Evolutionary conservation across 2,113 vertebrate genomes (phyloP), one percentile per base, ranked within the genome.

Genomic region (Nannobrachium achirus): DNA sequence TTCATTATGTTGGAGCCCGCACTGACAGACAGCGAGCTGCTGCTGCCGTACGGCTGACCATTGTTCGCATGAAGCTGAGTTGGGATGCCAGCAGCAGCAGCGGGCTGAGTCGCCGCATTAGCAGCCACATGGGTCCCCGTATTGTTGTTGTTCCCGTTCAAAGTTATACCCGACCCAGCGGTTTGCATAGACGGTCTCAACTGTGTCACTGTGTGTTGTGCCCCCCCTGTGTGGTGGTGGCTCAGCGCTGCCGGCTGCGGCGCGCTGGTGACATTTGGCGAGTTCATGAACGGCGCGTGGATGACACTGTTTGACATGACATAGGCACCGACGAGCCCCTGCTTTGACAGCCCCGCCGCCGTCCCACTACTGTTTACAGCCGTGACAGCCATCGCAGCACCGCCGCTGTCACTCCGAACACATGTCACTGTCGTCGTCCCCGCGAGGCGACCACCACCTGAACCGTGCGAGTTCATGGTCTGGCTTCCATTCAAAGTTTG

Each of bases 401-500:
- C 69, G 78, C 67, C 56, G 71, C 63, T 75, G 73, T 45, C 69
- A 86, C 66, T 66, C 3, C 39, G 7, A 59, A 91, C 92, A 71
- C 91, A 89, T 8, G 94, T 89, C 80, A 80, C 92, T n/a, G 92
- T 86, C 74, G 92, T 86, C 74, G 92, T 88, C 68, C 89, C 91
- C 60, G 74, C 68, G 49, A 89, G 86, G 81, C 92, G 55, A 64
- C 65, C 87, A 78, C 91, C 86, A 78, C 93, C 95, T 87, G 94
- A 84, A 79, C 89, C 92, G 87, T 95, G 94, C 84, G 93, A 95
- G 92, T 95, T 95, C 90, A 95, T 95, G 88, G 93, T 95, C 15
- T 94, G 94, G 93, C 93, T 95, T 90, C 95, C 96, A 89, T 97
- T 96, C 91, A 97, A 93, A 94, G 95, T 96, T 82, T 95, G 95